Evolutionary conservation across 2,797 vertebrate genomes (phyloP), one percentile per base, ranked within the genome.

Genomic region (Lepilemur ruficaudatus): DNA sequence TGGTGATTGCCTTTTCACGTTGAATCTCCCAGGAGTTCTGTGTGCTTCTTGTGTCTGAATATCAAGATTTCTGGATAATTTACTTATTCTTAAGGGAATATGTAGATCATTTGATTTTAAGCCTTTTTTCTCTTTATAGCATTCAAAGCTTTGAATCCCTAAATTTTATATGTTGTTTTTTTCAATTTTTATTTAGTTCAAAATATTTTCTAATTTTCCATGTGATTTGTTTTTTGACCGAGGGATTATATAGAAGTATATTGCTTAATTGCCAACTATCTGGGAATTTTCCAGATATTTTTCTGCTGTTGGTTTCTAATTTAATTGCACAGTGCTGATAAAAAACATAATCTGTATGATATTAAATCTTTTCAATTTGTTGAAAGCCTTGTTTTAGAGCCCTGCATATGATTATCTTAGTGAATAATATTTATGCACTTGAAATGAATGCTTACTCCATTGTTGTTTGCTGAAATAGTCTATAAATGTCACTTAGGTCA

Each of bases 181-280:
- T 38, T 43, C 9, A 59, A 59, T 89, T 91, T 91, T 88, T 65
- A 38, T 85, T 67, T 94, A 38, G 23, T 93, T 89, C 55, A 81
- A 93, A 94, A 30, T 80, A 76, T 75, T 91, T 93, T 59, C n/a
- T 76, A 30, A 73, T 89, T 95, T 87, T 52, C 48, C 46, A 17
- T 15, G 35, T 63, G 52, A 84, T 70, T 78, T 80, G 4, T 20
- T 73, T 84, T 82, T 67, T 50, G 70, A 81, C 5, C 9, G 43
- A 65, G 50, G 73, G 70, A 67, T 72, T 93, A 41, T 70, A 80
- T 84, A 76, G 20, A 90, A 75, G 52, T 70, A 9, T 52, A n/a
- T 82, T 95, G 43, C 23, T 91, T 89, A 91, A 78, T 91, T 94
- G 78, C 43, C 23, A 79, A 6, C 83, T 87, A 84, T 30, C 12